Evolutionary conservation across 2,113 vertebrate species (phyloP), one percentile per base, ranked within the genome.

Genomic region (Corvus moneduloides): DNA sequence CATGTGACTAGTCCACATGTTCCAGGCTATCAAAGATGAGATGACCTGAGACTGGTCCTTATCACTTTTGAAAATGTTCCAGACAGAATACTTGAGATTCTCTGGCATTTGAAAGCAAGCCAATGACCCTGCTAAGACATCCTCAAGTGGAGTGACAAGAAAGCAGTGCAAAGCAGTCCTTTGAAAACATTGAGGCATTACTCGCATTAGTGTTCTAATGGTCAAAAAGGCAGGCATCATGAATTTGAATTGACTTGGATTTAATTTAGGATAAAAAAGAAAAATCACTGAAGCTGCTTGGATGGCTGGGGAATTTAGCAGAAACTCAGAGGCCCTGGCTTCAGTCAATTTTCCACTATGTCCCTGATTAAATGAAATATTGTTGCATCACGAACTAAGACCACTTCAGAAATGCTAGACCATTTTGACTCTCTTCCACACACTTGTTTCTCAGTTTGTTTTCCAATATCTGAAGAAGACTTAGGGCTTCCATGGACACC

Each of bases 381-480:
- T 71, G 5, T 67, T 79, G 51, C 16, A 46, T 26, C 28, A 67
- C 6, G 1, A 51, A 54, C n/a, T 44, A 37, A 43, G n/a, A 28
- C 10, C 10, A 16, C 62, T 87, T 78, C 21, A 71, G 51, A 81
- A 84, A 87, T 33, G 9, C 20, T n/a, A 67, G 26, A 27, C 11
- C 14, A 21, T 66, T 94, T 78, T 74, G 22, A 13, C 10, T 63
- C 12, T 39, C 20, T 84, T 87, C 32, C 13, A 41, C 10, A 27
- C 7, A 43, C 3, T 37, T 75, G 6, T 56, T 21, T 11, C 0
- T 13, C 0, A 0, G 24, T 63, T 77, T 87, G 4, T 74, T 74
- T 89, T 63, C n/a, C 20, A 84, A 69, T 91, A 58, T 21, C n/a
- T 66, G 39, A 74, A 52, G 17, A 64, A 52, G 11, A 63, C 64